These are phyloP conservation scores for Trochalopteron elliotii DNA, from an alignment of 2,113 vertebrate genomes.

Conservation along the genomic window DNA sequence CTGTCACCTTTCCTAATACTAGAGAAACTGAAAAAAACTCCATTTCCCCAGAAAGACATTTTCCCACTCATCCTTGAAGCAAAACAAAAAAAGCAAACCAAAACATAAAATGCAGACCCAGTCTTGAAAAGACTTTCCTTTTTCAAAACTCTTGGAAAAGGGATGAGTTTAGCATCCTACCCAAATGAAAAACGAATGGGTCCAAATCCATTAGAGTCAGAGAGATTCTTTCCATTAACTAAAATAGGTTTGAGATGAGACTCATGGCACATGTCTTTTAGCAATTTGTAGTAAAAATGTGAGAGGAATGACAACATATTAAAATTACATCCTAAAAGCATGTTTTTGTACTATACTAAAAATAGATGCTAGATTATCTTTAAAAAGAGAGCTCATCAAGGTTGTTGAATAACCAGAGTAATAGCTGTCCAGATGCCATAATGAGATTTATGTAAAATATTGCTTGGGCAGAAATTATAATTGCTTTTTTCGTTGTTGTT, in stretches of 20 bases:
- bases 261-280: not conserved
- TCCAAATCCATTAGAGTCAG: constrained; percentile 1
- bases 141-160: not conserved
- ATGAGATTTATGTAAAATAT: constrained; percentile 55
- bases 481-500: not conserved
- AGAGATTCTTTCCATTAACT: not conserved
- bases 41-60: not conserved
- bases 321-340: constrained; percentile 10
- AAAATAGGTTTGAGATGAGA: not conserved
- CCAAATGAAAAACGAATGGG: not conserved
- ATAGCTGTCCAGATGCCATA: constrained; percentile 28
- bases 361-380: constrained; percentile 5
- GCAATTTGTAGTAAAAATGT: not conserved
- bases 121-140: not conserved
- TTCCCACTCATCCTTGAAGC: not conserved
- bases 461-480: not conserved
- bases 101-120: not conserved
- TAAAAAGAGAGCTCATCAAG: constrained; percentile 16
- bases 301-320: not conserved
- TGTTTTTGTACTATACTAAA: not conserved
- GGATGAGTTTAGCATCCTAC: not conserved
- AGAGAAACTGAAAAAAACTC: not conserved
- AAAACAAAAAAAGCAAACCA: not conserved
- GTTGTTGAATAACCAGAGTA: not conserved
- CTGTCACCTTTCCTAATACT: not conserved